Conservation (phyloP, 2,797 vertebrate genomes). For the Microctenopoma stevenorrisi region DNA sequence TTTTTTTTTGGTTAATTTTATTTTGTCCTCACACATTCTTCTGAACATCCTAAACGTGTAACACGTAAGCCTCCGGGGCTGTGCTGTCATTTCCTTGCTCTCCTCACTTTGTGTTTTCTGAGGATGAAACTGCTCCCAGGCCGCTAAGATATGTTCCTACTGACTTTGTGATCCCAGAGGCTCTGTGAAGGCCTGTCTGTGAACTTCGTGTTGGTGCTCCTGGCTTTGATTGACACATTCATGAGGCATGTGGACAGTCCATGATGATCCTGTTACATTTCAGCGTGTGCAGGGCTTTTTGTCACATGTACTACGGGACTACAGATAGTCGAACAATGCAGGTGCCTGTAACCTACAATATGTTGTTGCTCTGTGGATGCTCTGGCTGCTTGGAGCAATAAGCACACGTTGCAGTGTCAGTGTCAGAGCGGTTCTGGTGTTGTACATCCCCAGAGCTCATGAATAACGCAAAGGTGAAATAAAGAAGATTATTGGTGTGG, state of each 20-base stretch:
- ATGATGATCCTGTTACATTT: conserved; percentile 22
- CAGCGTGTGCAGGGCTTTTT: conserved; percentile 3
- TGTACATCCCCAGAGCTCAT: conserved; percentile 36
- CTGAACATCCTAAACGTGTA: background rate
- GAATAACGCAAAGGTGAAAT: conserved; percentile 44
- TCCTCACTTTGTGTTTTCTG: background rate
- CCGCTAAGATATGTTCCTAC: background rate
- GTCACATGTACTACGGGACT: conserved; percentile 13
- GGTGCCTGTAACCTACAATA: conserved; percentile 2
- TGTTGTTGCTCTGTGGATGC: conserved; percentile 1
- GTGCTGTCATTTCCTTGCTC: background rate
- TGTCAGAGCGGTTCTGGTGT: conserved; percentile 7
- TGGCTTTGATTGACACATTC: conserved; percentile 33
- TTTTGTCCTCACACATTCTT: too few relatives aligned
- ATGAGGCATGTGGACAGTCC: conserved; percentile 24
- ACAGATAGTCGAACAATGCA: conserved; percentile 6
- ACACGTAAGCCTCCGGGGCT: background rate
- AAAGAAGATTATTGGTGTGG: conserved; percentile 38
- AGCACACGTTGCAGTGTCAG: conserved; percentile 8
- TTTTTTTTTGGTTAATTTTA: too few relatives aligned
- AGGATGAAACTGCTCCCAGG: conserved; percentile 5
- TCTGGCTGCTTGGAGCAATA: background rate
- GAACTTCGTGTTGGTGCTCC: background rate
- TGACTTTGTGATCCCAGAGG: conserved; percentile 13
- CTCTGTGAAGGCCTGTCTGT: background rate